Percentiles rank a stretch among this genome's conserved stretches.
Conservation (phyloP, 2,888 invertebrate species). For the Drosophila hamatofila region DNA sequence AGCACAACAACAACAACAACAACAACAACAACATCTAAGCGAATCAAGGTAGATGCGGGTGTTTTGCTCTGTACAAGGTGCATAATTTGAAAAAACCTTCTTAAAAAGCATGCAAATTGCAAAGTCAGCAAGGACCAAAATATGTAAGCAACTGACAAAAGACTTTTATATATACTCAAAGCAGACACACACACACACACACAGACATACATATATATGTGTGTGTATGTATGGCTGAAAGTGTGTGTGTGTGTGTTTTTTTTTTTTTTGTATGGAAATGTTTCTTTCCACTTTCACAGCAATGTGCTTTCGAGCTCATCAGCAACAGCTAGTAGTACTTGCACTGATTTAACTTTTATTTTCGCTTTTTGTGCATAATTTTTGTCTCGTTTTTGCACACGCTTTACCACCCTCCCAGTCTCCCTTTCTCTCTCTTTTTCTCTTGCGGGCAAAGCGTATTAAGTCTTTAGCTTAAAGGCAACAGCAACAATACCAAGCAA, state of each 20-base stretch:
- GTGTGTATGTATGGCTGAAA: no score
- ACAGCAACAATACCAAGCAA: conserved; percentile 41
- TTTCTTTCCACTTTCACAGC: conserved; percentile 56
- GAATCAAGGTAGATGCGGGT: conserved; percentile 7
- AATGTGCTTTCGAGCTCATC: conserved; percentile 43
- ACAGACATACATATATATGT: neutral
- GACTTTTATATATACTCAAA: conserved; percentile 21
- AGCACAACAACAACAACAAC: conserved; percentile 31
- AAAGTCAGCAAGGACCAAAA: conserved; percentile 43
- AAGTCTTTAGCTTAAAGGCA: conserved; percentile 76
- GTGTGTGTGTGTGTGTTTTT: neutral
- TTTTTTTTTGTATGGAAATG: conserved; percentile 21
- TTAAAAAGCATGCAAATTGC: conserved; percentile 63
- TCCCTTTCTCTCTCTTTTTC: neutral
- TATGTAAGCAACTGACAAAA: conserved; percentile 54
- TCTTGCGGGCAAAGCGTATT: conserved; percentile 69
- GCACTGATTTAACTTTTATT: conserved; percentile 64
- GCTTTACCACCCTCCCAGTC: no score
- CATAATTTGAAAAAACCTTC: conserved; percentile 62
- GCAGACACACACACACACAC: neutral
- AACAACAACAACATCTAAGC: conserved; percentile 15
- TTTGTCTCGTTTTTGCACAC: conserved; percentile 16
- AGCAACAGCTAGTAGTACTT: conserved; percentile 47
- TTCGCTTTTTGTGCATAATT: conserved; percentile 59
- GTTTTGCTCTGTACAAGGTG: conserved; percentile 13